Evolutionary conservation across 2,797 vertebrate species (phyloP), one percentile per base, ranked within the genome.

Genomic region (Etheostoma perlongum): DNA sequence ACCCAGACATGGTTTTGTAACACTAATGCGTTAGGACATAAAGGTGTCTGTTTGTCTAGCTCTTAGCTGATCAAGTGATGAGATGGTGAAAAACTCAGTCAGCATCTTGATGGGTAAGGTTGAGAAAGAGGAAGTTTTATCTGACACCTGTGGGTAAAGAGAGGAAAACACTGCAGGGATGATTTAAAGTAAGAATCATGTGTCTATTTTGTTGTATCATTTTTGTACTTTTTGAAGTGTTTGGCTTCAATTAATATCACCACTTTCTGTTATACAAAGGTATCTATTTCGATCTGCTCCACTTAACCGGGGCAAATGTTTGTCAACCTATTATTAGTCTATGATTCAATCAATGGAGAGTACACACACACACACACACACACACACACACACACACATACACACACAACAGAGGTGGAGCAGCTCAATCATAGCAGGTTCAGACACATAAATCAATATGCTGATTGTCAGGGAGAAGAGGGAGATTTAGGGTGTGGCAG

Each of bases 1-100:
- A 73, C n/a, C 11, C 72, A 84, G 74, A 71, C 55, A 69, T 44
- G 70, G 60, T 85, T 86, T 78, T 52, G 75, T 71, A 71, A 80
- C 61, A 13, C 0, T 27, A 74, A 67, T n/a, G 58, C 62, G 72
- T 63, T 16, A 44, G 33, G 51, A 57, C 58, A 73, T 10, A 27
- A 74, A 63, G 27, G 58, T 36, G 52, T 49, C 6, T 69, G 72
- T 58, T 79, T 73, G 53, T 23, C 30, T 59, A 40, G 48, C 33
- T 62, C 57, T 25, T 74, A 53, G 18, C n/a, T 70, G 53, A 85
- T 71, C 40, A 52, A 40, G 63, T 59, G 64, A 68, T 12, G 54
- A 85, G 61, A 72, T 9, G 12, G 7, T 48, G 53, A 68, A 14
- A 62, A 71, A 23, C 66, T 54, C 54, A 60, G 5, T 87, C 72